These are phyloP conservation scores for Acyrthosiphon pisum DNA, from an alignment of 1,140 invertebrate species.

Conservation along the genomic window DNA sequence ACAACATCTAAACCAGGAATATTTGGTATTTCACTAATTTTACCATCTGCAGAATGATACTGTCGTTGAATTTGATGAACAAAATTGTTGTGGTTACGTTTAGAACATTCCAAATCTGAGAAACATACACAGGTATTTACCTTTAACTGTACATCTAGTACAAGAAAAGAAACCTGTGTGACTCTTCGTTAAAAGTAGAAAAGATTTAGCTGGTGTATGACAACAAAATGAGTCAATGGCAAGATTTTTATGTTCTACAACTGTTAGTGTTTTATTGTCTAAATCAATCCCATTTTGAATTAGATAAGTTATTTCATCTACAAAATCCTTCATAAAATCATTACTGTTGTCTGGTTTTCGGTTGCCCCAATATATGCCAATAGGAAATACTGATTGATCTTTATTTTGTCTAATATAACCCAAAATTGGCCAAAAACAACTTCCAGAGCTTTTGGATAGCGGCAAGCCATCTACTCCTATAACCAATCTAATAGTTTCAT, in stretches of 20 bases:
- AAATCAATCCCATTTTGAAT: not conserved
- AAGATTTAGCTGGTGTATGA: not conserved
- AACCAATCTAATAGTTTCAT: conserved; percentile 50
- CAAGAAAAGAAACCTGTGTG: not conserved
- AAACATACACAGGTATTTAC: not conserved
- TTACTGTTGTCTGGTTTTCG: not conserved
- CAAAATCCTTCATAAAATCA: not conserved
- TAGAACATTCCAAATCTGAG: not conserved
- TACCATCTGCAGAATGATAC: not conserved
- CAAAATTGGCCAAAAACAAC: conserved; percentile 61
- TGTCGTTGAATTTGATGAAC: not conserved
- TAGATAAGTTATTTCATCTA: not conserved
- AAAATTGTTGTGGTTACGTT: not conserved
- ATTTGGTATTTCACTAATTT: not conserved
- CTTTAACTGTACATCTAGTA: not conserved
- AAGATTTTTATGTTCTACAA: not conserved
- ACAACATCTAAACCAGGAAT: not conserved
- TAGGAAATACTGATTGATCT: not conserved
- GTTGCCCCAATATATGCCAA: not conserved
- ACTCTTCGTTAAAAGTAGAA: not conserved
- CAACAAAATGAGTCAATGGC: not conserved
- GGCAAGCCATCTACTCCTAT: conserved; percentile 60
- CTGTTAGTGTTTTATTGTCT: not conserved
- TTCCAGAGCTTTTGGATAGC: conserved; percentile 60
- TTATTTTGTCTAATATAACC: not conserved